These are phyloP conservation scores for Tiliacea citrago DNA, from an alignment of 2,888 invertebrate genomes.

Conservation along the genomic window DNA sequence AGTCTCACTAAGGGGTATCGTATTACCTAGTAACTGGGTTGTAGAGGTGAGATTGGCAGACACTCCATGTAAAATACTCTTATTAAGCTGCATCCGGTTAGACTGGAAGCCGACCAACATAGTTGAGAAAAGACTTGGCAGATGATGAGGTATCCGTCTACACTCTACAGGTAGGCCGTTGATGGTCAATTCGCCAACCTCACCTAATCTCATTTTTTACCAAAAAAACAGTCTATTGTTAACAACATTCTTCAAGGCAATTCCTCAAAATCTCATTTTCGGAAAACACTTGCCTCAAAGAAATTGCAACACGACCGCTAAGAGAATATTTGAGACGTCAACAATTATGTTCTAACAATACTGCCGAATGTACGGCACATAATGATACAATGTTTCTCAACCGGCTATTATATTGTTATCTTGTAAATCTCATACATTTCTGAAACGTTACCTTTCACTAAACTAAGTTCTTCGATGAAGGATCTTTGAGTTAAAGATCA, in stretches of 20 bases:
- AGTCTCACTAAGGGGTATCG: too few species aligned
- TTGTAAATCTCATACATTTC: conserved; percentile 69
- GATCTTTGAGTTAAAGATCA: conserved; percentile 55
- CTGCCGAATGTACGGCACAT: conserved; percentile 56
- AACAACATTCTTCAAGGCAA: conserved; percentile 22
- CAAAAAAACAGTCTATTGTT: not conserved
- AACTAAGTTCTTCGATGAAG: conserved; percentile 41
- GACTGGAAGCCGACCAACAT: not conserved
- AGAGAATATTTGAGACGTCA: conserved; percentile 59
- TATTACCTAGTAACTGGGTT: too few species aligned
- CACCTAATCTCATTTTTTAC: too few species aligned
- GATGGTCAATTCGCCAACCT: not conserved
- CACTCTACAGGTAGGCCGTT: too few species aligned
- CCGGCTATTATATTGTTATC: conserved; percentile 69
- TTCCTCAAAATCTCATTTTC: conserved; percentile 31
- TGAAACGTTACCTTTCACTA: conserved; percentile 70
- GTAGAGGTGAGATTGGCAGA: too few species aligned
- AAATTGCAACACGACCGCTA: conserved; percentile 45
- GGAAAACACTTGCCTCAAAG: conserved; percentile 22
- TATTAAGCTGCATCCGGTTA: not conserved
- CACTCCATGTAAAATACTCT: too few species aligned
- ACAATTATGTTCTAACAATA: conserved; percentile 67
- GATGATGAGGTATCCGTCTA: not conserved
- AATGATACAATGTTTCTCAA: conserved; percentile 67
- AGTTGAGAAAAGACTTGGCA: not conserved